Evolutionary conservation across 2,888 invertebrate species (phyloP).

Genomic region (Petrophora chlorosata): DNA sequence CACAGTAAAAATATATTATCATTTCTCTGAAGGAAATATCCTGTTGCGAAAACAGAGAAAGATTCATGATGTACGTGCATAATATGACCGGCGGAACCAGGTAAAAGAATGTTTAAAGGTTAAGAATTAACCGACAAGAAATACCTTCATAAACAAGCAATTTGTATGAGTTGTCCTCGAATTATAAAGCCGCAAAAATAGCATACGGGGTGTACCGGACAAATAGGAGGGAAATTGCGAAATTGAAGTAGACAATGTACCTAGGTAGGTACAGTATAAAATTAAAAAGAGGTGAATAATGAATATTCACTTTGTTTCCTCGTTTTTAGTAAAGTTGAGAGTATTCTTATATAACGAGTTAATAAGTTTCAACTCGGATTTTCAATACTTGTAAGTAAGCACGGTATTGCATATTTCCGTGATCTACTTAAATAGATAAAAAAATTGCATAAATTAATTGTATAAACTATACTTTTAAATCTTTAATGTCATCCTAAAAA

Average conservation of each 20-base stretch:
- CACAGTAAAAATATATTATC: constrained; percentile 16
- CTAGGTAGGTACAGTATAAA: too few relatives aligned
- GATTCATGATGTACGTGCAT: constrained; percentile 4
- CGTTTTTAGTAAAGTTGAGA: too few relatives aligned
- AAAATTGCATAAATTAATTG: too few relatives aligned
- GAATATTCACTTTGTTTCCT: neutral
- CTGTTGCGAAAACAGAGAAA: constrained; percentile 11
- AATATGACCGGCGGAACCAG: constrained; percentile 14
- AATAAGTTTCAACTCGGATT: too few relatives aligned
- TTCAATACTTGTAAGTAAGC: too few relatives aligned
- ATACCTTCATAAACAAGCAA: constrained; percentile 6
- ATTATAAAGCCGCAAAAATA: neutral
- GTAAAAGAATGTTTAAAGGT: constrained; percentile 11
- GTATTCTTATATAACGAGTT: too few relatives aligned
- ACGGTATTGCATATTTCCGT: too few relatives aligned
- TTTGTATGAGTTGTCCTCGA: constrained; percentile 6
- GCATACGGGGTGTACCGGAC: neutral
- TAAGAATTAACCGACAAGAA: constrained; percentile 1
- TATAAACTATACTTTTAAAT: too few relatives aligned
- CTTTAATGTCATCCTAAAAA: too few relatives aligned
- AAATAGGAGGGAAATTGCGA: constrained; percentile 10
- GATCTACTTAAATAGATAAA: too few relatives aligned
- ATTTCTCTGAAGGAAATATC: constrained; percentile 25
- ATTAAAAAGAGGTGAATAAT: too few relatives aligned
- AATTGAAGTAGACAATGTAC: constrained; percentile 9